Evolutionary conservation across 2,888 invertebrate genomes (phyloP).

Genomic region (Psococerastis gibbosa): DNA sequence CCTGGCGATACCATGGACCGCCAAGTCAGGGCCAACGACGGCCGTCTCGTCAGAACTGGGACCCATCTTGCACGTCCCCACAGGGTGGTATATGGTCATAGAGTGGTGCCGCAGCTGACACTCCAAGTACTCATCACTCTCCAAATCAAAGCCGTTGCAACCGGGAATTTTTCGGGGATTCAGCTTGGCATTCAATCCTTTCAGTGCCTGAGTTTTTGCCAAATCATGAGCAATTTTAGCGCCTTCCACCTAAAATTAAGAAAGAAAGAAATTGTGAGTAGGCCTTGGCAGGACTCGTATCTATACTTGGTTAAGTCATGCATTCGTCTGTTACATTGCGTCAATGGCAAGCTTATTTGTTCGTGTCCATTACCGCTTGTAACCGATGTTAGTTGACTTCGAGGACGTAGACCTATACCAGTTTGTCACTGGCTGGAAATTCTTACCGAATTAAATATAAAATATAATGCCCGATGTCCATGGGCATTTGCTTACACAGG

Average conservation of each 20-base stretch:
- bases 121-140: slow-evolving; percentile 4
- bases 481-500: too few relatives aligned
- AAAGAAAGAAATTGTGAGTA: too few relatives aligned
- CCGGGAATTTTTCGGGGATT: slow-evolving; percentile 11
- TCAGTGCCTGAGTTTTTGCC: slow-evolving; percentile 10
- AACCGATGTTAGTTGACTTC: too few relatives aligned
- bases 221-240: slow-evolving; percentile 9
- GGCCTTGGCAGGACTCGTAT: too few relatives aligned
- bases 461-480: too few relatives aligned
- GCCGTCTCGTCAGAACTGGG: slow-evolving; percentile 11
- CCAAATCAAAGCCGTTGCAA: background rate
- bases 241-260: slow-evolving; percentile 13
- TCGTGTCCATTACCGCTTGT: too few relatives aligned
- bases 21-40: slow-evolving; percentile 13
- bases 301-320: too few relatives aligned
- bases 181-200: slow-evolving; percentile 10
- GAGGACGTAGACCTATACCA: too few relatives aligned
- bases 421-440: too few relatives aligned
- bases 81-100: slow-evolving; percentile 14
- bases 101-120: slow-evolving; percentile 12
- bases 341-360: too few relatives aligned
- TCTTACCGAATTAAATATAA: too few relatives aligned
- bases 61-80: slow-evolving; percentile 15
- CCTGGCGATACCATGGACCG: slow-evolving; percentile 13
- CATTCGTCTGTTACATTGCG: too few relatives aligned